Percentiles rank a stretch among this genome's conserved stretches.
phyloP scores from a whole-genome alignment of 2,113 vertebrate species.

The Globicephala melas region DNA sequence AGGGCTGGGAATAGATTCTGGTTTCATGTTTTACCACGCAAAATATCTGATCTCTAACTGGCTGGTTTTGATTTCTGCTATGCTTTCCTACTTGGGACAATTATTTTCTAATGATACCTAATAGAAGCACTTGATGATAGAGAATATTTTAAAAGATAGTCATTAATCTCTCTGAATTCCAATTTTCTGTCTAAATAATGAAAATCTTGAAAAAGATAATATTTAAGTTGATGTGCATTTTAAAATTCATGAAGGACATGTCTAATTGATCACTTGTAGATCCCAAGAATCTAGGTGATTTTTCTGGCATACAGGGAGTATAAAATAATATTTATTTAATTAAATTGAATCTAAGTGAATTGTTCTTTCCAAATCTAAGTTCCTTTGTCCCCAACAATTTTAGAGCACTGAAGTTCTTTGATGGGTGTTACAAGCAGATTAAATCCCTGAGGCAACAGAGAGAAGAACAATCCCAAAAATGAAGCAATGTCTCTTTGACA shows the following conservation, averaged over 20 bases:
- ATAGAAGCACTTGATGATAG: background rate
- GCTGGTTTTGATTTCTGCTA: background rate
- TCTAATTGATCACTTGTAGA: background rate
- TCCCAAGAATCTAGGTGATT: background rate
- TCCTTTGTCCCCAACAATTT: background rate
- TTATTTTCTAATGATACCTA: background rate
- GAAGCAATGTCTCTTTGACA: background rate
- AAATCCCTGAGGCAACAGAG: background rate
- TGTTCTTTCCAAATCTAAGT: background rate
- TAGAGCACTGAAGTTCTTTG: background rate
- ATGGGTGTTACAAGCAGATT: background rate
- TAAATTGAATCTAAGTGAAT: background rate
- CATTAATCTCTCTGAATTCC: background rate
- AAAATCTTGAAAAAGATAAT: background rate
- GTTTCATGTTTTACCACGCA: background rate
- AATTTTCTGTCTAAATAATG: background rate
- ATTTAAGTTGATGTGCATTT: background rate
- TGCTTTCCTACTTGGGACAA: background rate
- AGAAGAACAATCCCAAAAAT: background rate
- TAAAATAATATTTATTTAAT: background rate
- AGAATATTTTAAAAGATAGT: background rate
- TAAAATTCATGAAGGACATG: background rate
- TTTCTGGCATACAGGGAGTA: background rate
- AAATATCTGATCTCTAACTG: background rate
- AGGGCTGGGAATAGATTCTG: background rate